Base-by-base conservation (phyloP, 1,140 invertebrate genomes). In the Tenebrio molitor region DNA sequence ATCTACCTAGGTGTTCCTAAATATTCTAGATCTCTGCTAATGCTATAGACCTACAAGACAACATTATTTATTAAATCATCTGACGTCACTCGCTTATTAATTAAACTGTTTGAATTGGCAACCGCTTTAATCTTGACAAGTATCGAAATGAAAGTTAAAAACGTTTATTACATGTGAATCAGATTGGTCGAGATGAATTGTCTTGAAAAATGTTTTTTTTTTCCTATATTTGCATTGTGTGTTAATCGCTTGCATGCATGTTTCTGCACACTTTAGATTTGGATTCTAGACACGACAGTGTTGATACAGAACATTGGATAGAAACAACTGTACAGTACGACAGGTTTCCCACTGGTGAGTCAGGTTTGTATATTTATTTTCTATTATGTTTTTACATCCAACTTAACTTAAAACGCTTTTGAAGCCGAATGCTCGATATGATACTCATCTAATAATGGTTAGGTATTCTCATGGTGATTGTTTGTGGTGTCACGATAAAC, bases 361-460 rank as follows among this genome's bases (percentile, higher is more conserved):
- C 77, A 81, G 80, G 80, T 81, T 77, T 71, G 80, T 81, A 69
- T 70, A n/a, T 74, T 41, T 65, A 29, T 50, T 65, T 29, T 69
- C 39, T 12, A 50, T 58, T 58, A 25, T 29, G 12, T 21, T 19
- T 50, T 2, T n/a, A n/a, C n/a, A n/a, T n/a, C n/a, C n/a, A 15
- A 1, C 6, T 39, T 7, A 58, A 29, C 12, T 29, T 46, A 4
- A 29, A 12, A 8, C 23, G 50, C 50, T 58, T 58, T 5, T 39
- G 12, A 39, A 39, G 36, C 36, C 12, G 12, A n/a, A 8, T 23
- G 50, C 50, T 25, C 21, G 29, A 29, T 58, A 10, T 53, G 16
- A 4, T 29, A 29, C 25, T 29, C n/a, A n/a, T n/a, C n/a, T n/a
- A n/a, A n/a, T n/a, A n/a, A n/a, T n/a, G n/a, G n/a, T n/a, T n/a